Evolutionary conservation across 2,113 vertebrate species (phyloP), one percentile per base, ranked within the genome.

Genomic region (Morphnarchus princeps): DNA sequence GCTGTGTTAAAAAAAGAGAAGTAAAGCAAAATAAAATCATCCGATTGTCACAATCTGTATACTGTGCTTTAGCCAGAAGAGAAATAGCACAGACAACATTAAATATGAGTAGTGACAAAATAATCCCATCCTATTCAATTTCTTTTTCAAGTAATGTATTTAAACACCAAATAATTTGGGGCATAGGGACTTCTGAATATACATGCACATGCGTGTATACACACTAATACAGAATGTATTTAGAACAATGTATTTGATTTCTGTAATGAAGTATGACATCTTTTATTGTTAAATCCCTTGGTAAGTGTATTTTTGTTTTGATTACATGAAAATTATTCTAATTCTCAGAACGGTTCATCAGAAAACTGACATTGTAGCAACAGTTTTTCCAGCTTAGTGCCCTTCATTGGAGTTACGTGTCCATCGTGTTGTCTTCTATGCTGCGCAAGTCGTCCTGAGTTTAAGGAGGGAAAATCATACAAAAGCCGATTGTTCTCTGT

Each of bases 151-250:
- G 10, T 25, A 59, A 74, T 36, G 2, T 54, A 89, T 89, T 92
- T 93, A 89, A 82, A 50, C n/a, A 86, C 16, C 31, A 71, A 81
- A 66, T 81, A 86, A 90, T 81, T 71, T 87, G 20, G 42, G 43
- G 11, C n/a, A 45, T 29, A 66, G 25, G 29, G 76, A 71, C 25
- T 89, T 93, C 47, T 67, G 59, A 63, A 67, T 70, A 55, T 40
- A 52, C 11, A 61, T 55, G 24, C 36, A 85, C 16, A 38, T 71
- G 25, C 59, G 13, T 49, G 14, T 22, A 63, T 54, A 36, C 9
- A 34, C 5, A 28, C 6, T 72, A 38, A 28, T 7, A n/a, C 6
- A 57, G 40, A 88, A 87, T 40, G 29, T 65, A 38, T 61, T 94
- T 85, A 63, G 47, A 81, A 70, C 25, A 83, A 52, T 16, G 6